Percentiles rank a stretch among this genome's conserved stretches.
Conservation (phyloP, 2,113 vertebrate species). For the Notarius quadriscutis region DNA sequence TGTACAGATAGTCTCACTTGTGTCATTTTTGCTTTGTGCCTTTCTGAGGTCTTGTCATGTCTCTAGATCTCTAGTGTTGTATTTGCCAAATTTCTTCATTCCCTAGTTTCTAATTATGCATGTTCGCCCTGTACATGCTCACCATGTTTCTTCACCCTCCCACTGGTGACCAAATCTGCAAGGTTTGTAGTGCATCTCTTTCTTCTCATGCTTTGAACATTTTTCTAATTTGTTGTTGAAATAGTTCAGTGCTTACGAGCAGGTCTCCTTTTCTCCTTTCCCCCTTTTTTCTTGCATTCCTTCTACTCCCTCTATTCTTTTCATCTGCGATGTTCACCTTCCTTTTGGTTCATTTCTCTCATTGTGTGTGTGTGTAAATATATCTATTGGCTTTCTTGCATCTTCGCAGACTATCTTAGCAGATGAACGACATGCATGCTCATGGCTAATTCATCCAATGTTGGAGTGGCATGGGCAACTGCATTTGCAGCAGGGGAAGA, state of each 20-base stretch:
- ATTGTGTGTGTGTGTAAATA: background rate
- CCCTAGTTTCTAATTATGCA: background rate
- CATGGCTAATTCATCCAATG: too few species aligned
- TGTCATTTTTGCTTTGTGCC: background rate
- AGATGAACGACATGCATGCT: too few species aligned
- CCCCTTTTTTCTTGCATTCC: background rate
- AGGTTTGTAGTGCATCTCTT: background rate
- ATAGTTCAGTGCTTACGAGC: background rate
- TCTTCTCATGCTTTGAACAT: background rate
- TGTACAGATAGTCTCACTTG: background rate
- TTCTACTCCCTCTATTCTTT: background rate
- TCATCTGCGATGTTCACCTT: background rate
- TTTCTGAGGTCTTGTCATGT: background rate
- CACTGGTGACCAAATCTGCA: background rate
- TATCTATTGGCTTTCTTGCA: too few species aligned
- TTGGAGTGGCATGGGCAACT: too few species aligned
- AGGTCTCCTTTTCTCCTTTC: background rate
- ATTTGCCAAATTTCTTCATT: background rate
- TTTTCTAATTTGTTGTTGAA: conserved; percentile 12
- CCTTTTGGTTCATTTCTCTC: background rate
- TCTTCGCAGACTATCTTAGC: too few species aligned
- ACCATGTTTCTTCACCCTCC: background rate
- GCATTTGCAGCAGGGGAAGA: too few species aligned
- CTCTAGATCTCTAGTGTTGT: background rate
- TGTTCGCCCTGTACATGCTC: too few species aligned